Evolutionary conservation across 2,797 vertebrate genomes (phyloP).

Genomic region (Manis pentadactyla): DNA sequence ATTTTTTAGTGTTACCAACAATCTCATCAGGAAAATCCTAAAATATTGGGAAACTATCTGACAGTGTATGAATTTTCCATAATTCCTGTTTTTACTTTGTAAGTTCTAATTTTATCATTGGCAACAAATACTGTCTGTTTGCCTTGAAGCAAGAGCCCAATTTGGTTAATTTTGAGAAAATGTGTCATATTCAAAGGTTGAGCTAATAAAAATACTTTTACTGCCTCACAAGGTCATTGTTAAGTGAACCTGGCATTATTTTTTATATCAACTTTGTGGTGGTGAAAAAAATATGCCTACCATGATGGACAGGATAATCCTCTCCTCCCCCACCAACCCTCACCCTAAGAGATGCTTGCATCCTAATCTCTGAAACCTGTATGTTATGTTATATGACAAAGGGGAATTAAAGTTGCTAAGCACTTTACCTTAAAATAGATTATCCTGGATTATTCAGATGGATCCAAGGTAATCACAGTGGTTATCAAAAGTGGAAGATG

Average conservation of each 20-base stretch:
- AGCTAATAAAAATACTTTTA: conserved; percentile 31
- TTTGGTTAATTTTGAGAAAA: conserved; percentile 20
- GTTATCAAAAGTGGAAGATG: not conserved
- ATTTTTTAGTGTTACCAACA: not conserved
- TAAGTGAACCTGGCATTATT: not conserved
- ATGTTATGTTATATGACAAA: not conserved
- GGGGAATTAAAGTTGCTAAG: not conserved
- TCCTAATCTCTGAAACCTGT: not conserved
- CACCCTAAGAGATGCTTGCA: not conserved
- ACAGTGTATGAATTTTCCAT: not conserved
- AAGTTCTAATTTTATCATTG: conserved; percentile 10
- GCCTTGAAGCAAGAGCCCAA: not conserved
- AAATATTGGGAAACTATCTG: not conserved
- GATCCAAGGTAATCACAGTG: not conserved
- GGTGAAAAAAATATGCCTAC: not conserved
- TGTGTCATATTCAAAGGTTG: not conserved
- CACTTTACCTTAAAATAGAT: conserved; percentile 6
- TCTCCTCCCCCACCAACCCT: rapidly evolving
- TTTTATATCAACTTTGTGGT: not conserved
- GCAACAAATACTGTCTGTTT: not conserved
- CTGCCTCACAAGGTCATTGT: not conserved
- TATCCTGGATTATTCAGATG: not conserved
- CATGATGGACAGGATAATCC: not conserved
- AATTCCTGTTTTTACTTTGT: conserved; percentile 48
- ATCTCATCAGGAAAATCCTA: not conserved